Evolutionary conservation across 1,140 invertebrate genomes (phyloP).

Genomic region (Panagrolaimus sp.): DNA sequence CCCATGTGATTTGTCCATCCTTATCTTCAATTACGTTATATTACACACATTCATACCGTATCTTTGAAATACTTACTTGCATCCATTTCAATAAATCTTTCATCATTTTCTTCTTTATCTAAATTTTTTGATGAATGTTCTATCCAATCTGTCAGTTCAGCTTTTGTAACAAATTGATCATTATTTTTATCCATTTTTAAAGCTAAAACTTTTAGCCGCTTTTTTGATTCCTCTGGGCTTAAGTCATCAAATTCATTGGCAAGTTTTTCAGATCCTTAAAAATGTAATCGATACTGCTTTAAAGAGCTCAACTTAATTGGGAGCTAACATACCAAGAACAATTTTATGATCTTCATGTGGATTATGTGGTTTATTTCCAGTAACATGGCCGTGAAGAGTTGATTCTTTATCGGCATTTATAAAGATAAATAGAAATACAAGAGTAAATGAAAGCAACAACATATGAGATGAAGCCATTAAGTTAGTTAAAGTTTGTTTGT

Average conservation of each 20-base stretch:
- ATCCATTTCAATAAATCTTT: slow-evolving; percentile 79
- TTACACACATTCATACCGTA: too few species aligned
- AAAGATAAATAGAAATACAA: too few species aligned
- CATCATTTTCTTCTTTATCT: slow-evolving; percentile 77
- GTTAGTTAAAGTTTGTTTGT: too few species aligned
- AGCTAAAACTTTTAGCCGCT: slow-evolving; percentile 71
- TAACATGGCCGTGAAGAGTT: neutral
- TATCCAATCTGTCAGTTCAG: slow-evolving; percentile 86
- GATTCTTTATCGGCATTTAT: neutral
- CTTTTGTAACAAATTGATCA: slow-evolving; percentile 71
- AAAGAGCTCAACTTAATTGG: too few species aligned
- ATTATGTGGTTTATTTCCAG: slow-evolving; percentile 20
- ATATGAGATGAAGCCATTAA: too few species aligned
- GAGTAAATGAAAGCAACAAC: too few species aligned
- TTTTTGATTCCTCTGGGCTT: slow-evolving; percentile 76
- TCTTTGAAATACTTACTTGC: too few species aligned
- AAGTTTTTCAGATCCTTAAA: slow-evolving; percentile 76
- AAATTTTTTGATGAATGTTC: slow-evolving; percentile 71
- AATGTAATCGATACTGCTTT: slow-evolving; percentile 1
- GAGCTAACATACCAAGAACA: slow-evolving; percentile 28
- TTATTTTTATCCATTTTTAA: slow-evolving; percentile 79
- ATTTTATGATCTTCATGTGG: slow-evolving; percentile 39
- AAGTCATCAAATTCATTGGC: slow-evolving; percentile 87
- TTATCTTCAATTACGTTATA: slow-evolving; percentile 67
- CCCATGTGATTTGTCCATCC: slow-evolving; percentile 77